Evolutionary conservation across 2,113 vertebrate species (phyloP).

Genomic region (Vulpes ferrilata): DNA sequence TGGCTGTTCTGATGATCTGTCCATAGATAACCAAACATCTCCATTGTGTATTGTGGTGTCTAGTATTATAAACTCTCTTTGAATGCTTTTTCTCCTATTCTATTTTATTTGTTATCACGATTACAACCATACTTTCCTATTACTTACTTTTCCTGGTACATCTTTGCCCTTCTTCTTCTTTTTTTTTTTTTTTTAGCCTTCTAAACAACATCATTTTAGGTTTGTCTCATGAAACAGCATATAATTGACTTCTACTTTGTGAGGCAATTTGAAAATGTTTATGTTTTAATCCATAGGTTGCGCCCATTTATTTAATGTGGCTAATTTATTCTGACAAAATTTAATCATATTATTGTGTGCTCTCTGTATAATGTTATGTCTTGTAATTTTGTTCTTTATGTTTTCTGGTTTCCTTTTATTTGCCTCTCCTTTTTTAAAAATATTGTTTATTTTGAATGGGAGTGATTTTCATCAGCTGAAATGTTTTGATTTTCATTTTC

Average conservation of each 20-base stretch:
- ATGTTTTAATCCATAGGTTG: neutral
- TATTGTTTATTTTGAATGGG: neutral
- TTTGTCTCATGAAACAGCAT: neutral
- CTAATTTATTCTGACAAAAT: neutral
- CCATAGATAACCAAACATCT: neutral
- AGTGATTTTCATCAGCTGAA: neutral
- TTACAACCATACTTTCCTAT: neutral
- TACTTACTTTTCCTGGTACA: neutral
- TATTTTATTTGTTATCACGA: neutral
- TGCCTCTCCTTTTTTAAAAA: neutral
- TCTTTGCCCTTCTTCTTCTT: neutral
- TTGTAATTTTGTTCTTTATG: neutral
- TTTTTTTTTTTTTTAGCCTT: neutral
- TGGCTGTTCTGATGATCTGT: neutral
- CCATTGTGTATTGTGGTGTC: neutral
- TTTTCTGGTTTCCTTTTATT: neutral
- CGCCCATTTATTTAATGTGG: neutral
- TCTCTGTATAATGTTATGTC: neutral
- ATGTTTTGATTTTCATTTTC: slow-evolving; percentile 11
- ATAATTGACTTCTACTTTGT: neutral
- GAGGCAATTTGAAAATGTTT: neutral
- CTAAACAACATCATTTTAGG: neutral
- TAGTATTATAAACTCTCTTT: neutral
- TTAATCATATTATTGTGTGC: neutral
- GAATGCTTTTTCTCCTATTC: neutral